Percentiles rank a stretch among this genome's conserved stretches.
phyloP scores from a whole-genome alignment of 2,888 invertebrate species.

The Orchesella flavescens region DNA sequence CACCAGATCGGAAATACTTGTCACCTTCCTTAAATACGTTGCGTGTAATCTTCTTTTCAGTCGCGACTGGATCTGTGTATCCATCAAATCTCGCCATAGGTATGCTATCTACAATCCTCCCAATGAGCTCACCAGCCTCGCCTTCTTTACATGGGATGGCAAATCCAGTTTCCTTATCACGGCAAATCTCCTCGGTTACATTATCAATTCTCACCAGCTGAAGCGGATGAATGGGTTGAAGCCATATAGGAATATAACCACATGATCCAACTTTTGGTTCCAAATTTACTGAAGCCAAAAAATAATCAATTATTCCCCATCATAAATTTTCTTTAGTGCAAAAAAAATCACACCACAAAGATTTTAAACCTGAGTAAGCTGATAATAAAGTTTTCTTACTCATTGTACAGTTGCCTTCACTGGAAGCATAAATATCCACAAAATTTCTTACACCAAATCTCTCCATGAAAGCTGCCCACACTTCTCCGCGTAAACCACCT shows the following conservation, averaged over 20 bases:
- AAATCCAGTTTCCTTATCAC: constrained; percentile 48
- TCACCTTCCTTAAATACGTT: constrained; percentile 29
- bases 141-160: constrained; percentile 50
- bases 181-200: constrained; percentile 42
- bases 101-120: constrained; percentile 41
- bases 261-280: constrained; percentile 48
- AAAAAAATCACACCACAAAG: no score
- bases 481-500: constrained; percentile 44
- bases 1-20: constrained; percentile 38
- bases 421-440: constrained; percentile 44
- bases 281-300: constrained; percentile 31
- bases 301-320: background rate
- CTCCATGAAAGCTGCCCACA: constrained; percentile 45
- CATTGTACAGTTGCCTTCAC: constrained; percentile 51
- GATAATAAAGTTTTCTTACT: constrained; percentile 9
- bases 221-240: constrained; percentile 27
- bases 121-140: constrained; percentile 63
- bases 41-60: constrained; percentile 41
- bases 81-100: constrained; percentile 52
- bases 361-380: no score
- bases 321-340: background rate
- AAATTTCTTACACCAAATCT: constrained; percentile 38
- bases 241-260: constrained; percentile 33
- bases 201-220: constrained; percentile 45
- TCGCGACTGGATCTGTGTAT: constrained; percentile 46